Percentiles rank a stretch among this genome's conserved stretches.
These are phyloP conservation scores for Esox masquinongy DNA, from an alignment of 2,797 vertebrate genomes.

Conservation along the genomic window DNA sequence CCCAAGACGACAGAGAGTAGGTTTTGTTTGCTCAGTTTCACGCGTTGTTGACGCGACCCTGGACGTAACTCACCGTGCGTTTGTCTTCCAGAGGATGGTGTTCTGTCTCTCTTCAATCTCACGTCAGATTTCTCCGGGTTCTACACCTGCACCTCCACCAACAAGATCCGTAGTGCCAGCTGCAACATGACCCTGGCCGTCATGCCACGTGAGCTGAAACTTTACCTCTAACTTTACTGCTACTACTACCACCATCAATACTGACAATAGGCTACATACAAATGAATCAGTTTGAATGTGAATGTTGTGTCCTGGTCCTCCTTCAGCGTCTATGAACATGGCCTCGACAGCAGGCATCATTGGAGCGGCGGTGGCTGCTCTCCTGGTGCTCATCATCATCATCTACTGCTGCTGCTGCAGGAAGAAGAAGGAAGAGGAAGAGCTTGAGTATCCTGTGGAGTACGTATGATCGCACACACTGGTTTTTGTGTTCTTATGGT, in stretches of 20 bases:
- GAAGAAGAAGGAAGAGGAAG: constrained; percentile 38
- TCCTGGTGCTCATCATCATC: constrained; percentile 64
- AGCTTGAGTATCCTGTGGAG: constrained; percentile 73
- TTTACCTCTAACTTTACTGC: not conserved
- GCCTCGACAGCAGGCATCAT: constrained; percentile 80
- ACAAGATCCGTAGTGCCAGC: constrained; percentile 63
- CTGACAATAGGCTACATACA: no score
- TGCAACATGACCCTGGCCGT: constrained; percentile 86
- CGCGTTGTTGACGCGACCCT: not conserved
- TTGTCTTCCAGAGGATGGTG: constrained; percentile 59
- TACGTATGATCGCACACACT: constrained; percentile 55
- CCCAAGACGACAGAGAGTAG: constrained; percentile 58
- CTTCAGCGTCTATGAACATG: constrained; percentile 84
- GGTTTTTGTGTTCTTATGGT: no score
- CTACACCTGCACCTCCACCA: constrained; percentile 82
- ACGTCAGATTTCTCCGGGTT: constrained; percentile 80
- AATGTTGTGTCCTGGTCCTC: not conserved
- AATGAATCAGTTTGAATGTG: no score
- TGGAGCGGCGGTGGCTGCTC: constrained; percentile 56
- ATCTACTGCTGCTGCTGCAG: constrained; percentile 80
- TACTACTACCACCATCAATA: no score
- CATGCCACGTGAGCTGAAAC: constrained; percentile 69
- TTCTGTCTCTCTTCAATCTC: constrained; percentile 83
- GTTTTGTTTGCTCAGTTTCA: constrained; percentile 23
- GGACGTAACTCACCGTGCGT: not conserved